Evolutionary conservation across 2,888 invertebrate genomes (phyloP).

Genomic region (Agrotis exclamationis): DNA sequence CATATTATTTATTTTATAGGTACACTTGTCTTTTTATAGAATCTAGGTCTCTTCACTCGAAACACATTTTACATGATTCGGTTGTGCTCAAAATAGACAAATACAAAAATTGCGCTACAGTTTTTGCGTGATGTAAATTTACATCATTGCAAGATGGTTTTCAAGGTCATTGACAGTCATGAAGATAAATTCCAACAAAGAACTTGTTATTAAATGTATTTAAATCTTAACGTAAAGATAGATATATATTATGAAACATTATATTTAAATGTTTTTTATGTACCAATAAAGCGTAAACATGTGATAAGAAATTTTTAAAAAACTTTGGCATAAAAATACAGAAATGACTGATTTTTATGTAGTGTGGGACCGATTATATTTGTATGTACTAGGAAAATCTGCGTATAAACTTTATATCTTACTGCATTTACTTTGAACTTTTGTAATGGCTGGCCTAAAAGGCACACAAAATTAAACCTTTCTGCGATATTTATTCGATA

Average conservation of each 20-base stretch:
- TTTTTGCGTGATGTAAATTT: not conserved
- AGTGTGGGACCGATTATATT: slow-evolving; percentile 1
- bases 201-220: slow-evolving; percentile 20
- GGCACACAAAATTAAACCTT: not conserved
- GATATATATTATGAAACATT: slow-evolving; percentile 8
- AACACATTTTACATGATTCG: not conserved
- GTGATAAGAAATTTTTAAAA: slow-evolving; percentile 22
- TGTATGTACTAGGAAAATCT: not conserved
- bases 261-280: slow-evolving; percentile 3
- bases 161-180: slow-evolving; percentile 10
- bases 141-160: slow-evolving; percentile 1
- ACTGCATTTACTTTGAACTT: not conserved
- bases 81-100: slow-evolving; percentile 3
- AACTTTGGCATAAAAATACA: slow-evolving; percentile 1
- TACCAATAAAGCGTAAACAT: slow-evolving; percentile 14
- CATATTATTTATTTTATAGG: not conserved
- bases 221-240: not conserved
- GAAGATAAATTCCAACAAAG: slow-evolving; percentile 1
- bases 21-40: slow-evolving; percentile 18
- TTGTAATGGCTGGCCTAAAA: not conserved
- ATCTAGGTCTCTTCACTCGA: not conserved
- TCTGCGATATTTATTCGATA: slow-evolving; percentile 22
- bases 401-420: not conserved
- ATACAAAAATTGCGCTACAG: not conserved
- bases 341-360: slow-evolving; percentile 48